Evolutionary conservation across 2,797 vertebrate genomes (phyloP).

Genomic region (Leuciscus waleckii): DNA sequence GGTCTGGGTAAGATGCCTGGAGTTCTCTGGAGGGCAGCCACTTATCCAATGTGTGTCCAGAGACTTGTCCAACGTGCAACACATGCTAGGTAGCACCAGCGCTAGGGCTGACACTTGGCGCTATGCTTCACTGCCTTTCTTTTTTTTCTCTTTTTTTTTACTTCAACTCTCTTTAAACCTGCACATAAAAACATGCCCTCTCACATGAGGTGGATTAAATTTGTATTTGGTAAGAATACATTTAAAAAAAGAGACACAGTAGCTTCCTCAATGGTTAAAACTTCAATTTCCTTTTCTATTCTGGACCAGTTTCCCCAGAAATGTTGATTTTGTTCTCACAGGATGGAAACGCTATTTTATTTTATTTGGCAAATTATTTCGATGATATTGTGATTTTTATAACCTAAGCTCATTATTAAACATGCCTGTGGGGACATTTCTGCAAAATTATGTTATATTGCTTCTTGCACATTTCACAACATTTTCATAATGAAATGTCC

Average conservation of each 20-base stretch:
- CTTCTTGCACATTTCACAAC: neutral
- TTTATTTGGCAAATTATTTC: neutral
- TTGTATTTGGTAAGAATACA: neutral
- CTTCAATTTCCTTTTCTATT: neutral
- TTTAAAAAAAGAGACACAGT: neutral
- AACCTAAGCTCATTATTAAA: neutral
- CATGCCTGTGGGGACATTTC: neutral
- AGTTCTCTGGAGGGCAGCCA: conserved; percentile 55
- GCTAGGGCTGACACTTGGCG: conserved; percentile 12
- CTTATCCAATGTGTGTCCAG: conserved; percentile 33
- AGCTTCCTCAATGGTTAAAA: neutral
- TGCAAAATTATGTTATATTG: neutral
- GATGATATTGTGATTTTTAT: neutral
- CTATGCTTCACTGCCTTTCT: conserved; percentile 26
- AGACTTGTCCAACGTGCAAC: conserved; percentile 38
- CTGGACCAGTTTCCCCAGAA: neutral
- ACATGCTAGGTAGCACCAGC: conserved; percentile 43
- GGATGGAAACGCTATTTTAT: neutral
- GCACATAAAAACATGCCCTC: neutral
- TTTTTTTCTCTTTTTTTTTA: neutral
- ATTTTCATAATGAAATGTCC: neutral
- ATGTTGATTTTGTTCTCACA: neutral
- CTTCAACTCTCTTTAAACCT: conserved; percentile 21
- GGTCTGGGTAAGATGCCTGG: conserved; percentile 53
- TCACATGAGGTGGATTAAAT: neutral